Conservation (phyloP, 2,113 vertebrate species). For the Petroica traversi region DNA sequence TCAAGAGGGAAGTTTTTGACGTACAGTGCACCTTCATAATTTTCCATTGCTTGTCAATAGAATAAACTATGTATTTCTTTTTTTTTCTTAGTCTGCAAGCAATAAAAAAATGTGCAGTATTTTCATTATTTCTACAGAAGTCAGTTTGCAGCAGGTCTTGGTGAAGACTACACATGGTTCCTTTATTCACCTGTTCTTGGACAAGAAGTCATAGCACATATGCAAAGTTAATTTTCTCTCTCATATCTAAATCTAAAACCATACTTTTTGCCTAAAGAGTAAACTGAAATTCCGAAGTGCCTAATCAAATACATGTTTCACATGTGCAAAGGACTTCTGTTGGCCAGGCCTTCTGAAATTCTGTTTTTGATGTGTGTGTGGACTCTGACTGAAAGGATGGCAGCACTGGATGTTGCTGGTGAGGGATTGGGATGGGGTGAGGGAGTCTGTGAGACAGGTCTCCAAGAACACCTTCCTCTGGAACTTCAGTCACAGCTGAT, state of each 20-base stretch:
- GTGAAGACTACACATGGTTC: not conserved
- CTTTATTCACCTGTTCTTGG: not conserved
- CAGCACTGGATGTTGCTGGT: not conserved
- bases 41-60: not conserved
- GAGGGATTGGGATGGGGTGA: fast-evolving
- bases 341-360: not conserved
- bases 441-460: not conserved
- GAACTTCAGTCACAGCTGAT: not conserved
- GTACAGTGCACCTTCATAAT: not conserved
- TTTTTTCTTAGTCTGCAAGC: not conserved
- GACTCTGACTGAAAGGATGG: not conserved
- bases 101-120: not conserved
- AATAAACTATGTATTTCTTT: not conserved
- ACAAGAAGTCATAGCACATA: not conserved
- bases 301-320: not conserved
- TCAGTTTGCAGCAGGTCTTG: not conserved
- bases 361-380: not conserved
- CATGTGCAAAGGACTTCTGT: not conserved
- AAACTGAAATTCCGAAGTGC: not conserved
- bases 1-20: not conserved
- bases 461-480: not conserved
- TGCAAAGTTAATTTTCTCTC: not conserved
- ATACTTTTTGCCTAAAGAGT: not conserved
- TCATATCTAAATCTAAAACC: not conserved
- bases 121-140: not conserved